Conservation (phyloP, 1,140 invertebrate genomes). For the Mya arenaria region DNA sequence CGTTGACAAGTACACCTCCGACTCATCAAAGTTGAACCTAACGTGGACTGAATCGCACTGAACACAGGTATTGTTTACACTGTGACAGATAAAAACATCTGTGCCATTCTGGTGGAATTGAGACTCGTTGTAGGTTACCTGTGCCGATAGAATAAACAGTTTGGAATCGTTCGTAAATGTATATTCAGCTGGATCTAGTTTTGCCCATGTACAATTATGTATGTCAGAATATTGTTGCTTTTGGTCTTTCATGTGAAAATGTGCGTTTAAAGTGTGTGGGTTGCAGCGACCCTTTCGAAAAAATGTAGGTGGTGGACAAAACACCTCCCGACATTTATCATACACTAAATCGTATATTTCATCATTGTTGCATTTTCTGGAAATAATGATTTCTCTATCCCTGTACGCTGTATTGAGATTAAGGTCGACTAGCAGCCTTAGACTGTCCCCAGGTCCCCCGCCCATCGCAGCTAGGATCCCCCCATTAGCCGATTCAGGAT, state of each 20-base stretch:
- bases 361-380: neutral
- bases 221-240: neutral
- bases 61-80: neutral
- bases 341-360: too few relatives aligned
- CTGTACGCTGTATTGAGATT: neutral
- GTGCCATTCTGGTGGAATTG: neutral
- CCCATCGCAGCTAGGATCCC: neutral
- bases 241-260: too few relatives aligned
- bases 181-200: neutral
- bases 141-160: neutral
- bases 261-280: too few relatives aligned
- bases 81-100: constrained; percentile 2
- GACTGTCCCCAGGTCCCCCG: neutral
- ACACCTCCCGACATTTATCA: too few relatives aligned
- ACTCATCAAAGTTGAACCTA: neutral
- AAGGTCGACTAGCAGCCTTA: neutral
- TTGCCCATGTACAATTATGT: neutral
- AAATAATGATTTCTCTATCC: too few relatives aligned
- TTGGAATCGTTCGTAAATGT: constrained; percentile 7
- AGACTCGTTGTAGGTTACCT: neutral
- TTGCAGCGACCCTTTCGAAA: too few relatives aligned
- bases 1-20: neutral
- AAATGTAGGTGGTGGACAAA: too few relatives aligned
- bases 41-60: neutral
- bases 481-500: neutral